Conservation (phyloP, 2,888 invertebrate species). For the Belgica antarctica region DNA sequence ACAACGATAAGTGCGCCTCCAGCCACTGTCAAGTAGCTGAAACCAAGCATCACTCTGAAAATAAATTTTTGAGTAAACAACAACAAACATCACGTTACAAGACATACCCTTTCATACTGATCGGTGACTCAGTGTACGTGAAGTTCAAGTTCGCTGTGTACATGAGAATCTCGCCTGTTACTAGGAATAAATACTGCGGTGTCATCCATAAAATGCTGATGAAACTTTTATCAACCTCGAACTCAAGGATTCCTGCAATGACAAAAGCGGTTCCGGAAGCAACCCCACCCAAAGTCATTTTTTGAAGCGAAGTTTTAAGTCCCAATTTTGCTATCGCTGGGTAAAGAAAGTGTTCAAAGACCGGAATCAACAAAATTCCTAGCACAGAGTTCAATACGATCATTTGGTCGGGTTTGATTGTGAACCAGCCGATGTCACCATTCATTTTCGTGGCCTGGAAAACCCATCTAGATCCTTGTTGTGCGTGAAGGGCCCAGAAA, state of each 20-base stretch:
- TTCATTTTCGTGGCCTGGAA: slow-evolving; percentile 82
- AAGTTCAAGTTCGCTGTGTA: slow-evolving; percentile 19
- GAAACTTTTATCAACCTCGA: not conserved
- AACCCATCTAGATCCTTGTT: slow-evolving; percentile 49
- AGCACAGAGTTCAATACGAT: slow-evolving; percentile 87
- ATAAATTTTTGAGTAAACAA: too few relatives aligned
- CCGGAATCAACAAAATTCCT: slow-evolving; percentile 80
- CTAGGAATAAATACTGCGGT: slow-evolving; percentile 18
- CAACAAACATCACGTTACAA: too few relatives aligned
- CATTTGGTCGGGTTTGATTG: slow-evolving; percentile 90
- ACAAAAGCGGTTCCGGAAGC: slow-evolving; percentile 81
- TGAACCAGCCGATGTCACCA: slow-evolving; percentile 71
- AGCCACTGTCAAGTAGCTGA: slow-evolving; percentile 18
- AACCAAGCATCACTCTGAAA: slow-evolving; percentile 16
- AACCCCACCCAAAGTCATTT: slow-evolving; percentile 83
- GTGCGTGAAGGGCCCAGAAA: slow-evolving; percentile 65
- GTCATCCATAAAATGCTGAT: slow-evolving; percentile 22
- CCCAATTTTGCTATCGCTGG: slow-evolving; percentile 70
- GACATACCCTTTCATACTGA: slow-evolving; percentile 26
- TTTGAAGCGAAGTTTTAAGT: slow-evolving; percentile 73
- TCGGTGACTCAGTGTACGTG: slow-evolving; percentile 19
- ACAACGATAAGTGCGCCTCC: slow-evolving; percentile 28
- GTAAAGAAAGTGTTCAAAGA: slow-evolving; percentile 77
- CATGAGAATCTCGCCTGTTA: not conserved
- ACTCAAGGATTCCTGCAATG: slow-evolving; percentile 82